Evolutionary conservation across 2,797 vertebrate genomes (phyloP).

Genomic region (Typhlichthys eigenmanni): DNA sequence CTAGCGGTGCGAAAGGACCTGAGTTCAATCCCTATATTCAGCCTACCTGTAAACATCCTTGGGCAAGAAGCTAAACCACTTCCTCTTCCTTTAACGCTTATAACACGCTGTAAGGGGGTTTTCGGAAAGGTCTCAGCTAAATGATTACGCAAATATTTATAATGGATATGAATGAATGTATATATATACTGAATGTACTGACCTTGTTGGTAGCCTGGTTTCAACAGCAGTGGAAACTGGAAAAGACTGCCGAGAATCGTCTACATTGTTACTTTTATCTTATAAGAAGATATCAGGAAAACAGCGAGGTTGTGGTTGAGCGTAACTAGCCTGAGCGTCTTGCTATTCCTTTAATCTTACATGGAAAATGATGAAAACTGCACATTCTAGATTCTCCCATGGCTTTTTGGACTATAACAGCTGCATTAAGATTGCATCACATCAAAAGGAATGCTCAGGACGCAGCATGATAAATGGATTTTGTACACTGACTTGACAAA

Average conservation of each 20-base stretch:
- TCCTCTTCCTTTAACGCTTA: no score
- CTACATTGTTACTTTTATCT: constrained; percentile 26
- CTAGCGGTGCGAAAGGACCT: no score
- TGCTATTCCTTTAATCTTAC: constrained; percentile 62
- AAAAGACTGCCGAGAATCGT: no score
- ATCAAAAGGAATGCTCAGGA: constrained; percentile 78
- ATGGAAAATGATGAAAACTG: constrained; percentile 55
- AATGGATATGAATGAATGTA: no score
- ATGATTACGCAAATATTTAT: no score
- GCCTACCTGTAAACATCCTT: no score
- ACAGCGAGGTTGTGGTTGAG: constrained; percentile 45
- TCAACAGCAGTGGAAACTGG: constrained; percentile 2
- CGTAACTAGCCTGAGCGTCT: constrained; percentile 47
- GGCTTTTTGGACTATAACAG: constrained; percentile 41
- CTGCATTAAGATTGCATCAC: constrained; percentile 51
- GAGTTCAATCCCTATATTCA: no score
- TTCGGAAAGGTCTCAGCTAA: no score
- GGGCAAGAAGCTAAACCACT: no score
- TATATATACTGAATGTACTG: no score
- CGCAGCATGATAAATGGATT: constrained; percentile 67
- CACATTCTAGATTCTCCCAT: constrained; percentile 43
- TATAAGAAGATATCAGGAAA: constrained; percentile 32
- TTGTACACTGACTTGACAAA: constrained; percentile 55
- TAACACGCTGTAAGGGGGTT: no score
- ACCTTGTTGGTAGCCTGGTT: no score